A percentile compares a stretch with the other conserved stretches of the same genome.
Conservation (phyloP, 1,140 invertebrate genomes). For the Drosophila oshimai region DNA sequence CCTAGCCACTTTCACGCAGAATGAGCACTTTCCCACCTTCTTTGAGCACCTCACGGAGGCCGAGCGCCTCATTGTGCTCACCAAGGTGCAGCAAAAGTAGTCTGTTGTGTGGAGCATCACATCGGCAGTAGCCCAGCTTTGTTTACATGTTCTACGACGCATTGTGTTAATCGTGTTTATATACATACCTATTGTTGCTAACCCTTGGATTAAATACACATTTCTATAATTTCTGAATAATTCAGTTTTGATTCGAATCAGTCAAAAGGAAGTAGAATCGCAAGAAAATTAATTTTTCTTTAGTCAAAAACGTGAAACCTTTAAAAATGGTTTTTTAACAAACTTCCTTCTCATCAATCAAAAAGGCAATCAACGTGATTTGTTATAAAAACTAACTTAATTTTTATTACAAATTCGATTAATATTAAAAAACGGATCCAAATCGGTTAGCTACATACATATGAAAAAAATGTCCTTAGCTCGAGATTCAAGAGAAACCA, state of each 20-base stretch:
- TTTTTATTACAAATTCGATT: not conserved
- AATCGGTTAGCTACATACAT: not conserved
- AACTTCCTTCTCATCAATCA: no score
- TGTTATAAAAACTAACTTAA: not conserved
- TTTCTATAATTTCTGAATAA: constrained; percentile 23
- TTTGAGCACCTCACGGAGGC: constrained; percentile 84
- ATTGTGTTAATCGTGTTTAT: constrained; percentile 55
- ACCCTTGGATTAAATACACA: constrained; percentile 34
- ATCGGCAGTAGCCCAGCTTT: not conserved
- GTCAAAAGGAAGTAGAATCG: not conserved
- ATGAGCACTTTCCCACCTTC: constrained; percentile 85
- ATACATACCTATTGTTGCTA: constrained; percentile 42
- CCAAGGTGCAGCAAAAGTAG: constrained; percentile 58
- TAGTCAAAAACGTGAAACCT: no score
- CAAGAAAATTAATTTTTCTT: no score
- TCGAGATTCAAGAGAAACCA: not conserved
- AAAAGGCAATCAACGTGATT: not conserved
- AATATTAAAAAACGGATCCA: not conserved
- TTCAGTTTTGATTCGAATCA: not conserved
- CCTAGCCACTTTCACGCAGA: constrained; percentile 85
- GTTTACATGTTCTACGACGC: not conserved
- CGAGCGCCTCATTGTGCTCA: constrained; percentile 46
- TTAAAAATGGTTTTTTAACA: no score
- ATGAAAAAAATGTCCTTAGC: not conserved
- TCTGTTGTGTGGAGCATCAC: not conserved